Evolutionary conservation across 2,113 vertebrate species (phyloP).

Genomic region (Cacatua alba): DNA sequence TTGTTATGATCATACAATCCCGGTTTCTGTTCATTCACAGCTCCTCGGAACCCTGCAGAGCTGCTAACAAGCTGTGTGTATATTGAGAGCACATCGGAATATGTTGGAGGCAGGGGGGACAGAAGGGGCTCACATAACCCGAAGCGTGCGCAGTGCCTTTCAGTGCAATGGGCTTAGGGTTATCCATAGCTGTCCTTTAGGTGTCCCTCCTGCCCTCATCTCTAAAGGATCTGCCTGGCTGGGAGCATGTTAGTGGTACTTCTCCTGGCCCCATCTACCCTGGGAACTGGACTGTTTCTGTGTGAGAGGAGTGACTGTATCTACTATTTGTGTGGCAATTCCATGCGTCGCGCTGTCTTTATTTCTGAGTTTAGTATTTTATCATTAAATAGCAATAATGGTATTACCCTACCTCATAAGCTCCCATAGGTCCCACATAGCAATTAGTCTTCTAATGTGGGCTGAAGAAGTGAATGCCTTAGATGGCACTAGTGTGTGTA

Average conservation of each 20-base stretch:
- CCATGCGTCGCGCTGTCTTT: background rate
- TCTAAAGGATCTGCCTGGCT: background rate
- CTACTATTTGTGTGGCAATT: background rate
- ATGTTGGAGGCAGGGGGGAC: background rate
- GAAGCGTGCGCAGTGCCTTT: rapidly evolving
- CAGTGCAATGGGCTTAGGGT: background rate
- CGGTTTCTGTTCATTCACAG: background rate
- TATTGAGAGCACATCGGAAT: background rate
- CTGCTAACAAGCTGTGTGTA: constrained; percentile 39
- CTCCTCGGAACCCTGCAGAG: constrained; percentile 2
- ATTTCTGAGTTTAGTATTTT: background rate
- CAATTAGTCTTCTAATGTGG: background rate
- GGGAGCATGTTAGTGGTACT: background rate
- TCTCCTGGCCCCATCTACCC: background rate
- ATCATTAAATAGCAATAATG: background rate
- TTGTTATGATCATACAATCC: constrained; percentile 30
- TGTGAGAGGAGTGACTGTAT: background rate
- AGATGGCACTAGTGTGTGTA: too few species aligned
- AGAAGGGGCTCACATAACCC: rapidly evolving
- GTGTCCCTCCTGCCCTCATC: background rate
- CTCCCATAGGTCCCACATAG: background rate
- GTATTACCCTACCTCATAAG: background rate
- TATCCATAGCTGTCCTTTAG: background rate
- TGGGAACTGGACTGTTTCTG: background rate
- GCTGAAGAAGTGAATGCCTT: background rate